Conservation (phyloP, 2,113 vertebrate genomes). For the Micronycteris hirsuta region DNA sequence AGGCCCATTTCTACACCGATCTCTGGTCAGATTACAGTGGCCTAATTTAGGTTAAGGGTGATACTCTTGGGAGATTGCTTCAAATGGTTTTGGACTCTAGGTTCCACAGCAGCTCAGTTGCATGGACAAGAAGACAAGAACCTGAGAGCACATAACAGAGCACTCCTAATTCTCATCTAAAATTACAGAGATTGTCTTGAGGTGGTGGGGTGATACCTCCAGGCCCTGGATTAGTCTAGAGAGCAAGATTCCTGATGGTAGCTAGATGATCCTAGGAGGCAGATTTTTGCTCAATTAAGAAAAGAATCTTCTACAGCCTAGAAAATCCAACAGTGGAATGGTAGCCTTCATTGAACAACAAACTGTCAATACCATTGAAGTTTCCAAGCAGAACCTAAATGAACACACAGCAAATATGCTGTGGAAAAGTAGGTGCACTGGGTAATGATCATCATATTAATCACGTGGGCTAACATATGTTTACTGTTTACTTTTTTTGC, state of each 20-base stretch:
- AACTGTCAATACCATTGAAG: not conserved
- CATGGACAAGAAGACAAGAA: not conserved
- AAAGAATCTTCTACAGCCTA: not conserved
- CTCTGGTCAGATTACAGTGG: not conserved
- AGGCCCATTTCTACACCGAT: not conserved
- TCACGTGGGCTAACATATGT: not conserved
- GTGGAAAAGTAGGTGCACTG: not conserved
- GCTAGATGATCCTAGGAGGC: not conserved
- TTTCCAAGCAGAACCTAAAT: not conserved
- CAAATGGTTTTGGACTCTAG: not conserved
- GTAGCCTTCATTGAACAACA: not conserved
- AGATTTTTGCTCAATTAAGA: not conserved
- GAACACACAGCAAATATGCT: not conserved
- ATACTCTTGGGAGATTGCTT: not conserved
- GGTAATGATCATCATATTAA: not conserved
- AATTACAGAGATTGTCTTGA: not conserved
- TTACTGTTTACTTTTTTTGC: not conserved
- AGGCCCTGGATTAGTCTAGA: not conserved
- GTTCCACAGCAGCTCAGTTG: not conserved
- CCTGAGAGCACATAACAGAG: not conserved
- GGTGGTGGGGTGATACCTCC: not conserved
- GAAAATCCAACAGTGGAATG: not conserved
- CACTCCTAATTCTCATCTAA: not conserved
- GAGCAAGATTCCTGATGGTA: not conserved
- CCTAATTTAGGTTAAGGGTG: not conserved